Percentiles rank a stretch among this genome's conserved stretches.
Evolutionary conservation across 2,113 vertebrate species (phyloP).

Genomic region (Etheostoma cragini): DNA sequence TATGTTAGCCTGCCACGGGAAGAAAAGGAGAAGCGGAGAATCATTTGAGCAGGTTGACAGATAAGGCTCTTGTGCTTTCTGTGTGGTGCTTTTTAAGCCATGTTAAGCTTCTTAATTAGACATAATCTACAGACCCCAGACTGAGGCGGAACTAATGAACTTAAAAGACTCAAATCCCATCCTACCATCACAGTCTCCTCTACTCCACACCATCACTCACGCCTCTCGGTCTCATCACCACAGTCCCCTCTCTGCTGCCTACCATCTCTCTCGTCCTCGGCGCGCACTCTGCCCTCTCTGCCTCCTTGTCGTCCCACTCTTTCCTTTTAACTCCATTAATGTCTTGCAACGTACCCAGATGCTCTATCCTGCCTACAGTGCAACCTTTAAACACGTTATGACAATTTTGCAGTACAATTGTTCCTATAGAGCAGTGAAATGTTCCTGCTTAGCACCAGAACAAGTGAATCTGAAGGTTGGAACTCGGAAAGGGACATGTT

Average conservation of each 20-base stretch:
- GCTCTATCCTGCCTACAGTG: constrained; percentile 14
- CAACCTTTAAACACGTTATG: neutral
- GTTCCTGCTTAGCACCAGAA: neutral
- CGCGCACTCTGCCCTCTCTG: constrained; percentile 19
- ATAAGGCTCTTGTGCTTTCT: constrained; percentile 84
- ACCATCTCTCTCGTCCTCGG: constrained; percentile 16
- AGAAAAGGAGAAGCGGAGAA: constrained; percentile 79
- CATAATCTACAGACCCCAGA: constrained; percentile 86
- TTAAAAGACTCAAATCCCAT: constrained; percentile 85
- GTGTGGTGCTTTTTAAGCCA: constrained; percentile 83
- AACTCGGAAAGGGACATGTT: neutral
- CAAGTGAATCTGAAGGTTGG: constrained; percentile 4
- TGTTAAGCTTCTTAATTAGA: constrained; percentile 88
- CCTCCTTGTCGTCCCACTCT: constrained; percentile 24
- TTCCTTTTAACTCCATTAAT: constrained; percentile 29
- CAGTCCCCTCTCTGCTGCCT: constrained; percentile 28
- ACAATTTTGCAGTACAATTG: neutral
- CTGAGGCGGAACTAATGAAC: constrained; percentile 85
- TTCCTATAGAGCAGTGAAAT: constrained; percentile 1
- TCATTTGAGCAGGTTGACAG: constrained; percentile 86
- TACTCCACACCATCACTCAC: constrained; percentile 48
- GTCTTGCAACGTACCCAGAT: constrained; percentile 25
- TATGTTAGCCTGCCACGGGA: constrained; percentile 74
- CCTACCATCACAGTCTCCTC: constrained; percentile 73
- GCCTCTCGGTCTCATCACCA: constrained; percentile 47